Percentiles rank a stretch among this genome's conserved stretches.
These are phyloP conservation scores for Eulithis testata DNA, from an alignment of 2,888 invertebrate species.

Conservation along the genomic window DNA sequence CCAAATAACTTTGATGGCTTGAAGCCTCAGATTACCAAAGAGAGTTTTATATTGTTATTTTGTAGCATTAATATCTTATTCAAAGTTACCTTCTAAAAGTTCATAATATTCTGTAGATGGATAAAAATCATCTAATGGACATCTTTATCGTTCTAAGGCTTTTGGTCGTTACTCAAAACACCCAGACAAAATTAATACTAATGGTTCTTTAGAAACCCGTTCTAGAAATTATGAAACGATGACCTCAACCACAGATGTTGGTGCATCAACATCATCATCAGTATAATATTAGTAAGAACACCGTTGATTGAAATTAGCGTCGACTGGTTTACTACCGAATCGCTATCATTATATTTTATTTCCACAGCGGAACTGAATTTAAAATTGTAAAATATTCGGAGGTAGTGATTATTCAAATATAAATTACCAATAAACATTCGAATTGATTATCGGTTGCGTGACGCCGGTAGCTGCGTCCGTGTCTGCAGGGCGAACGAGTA, in stretches of 20 bases:
- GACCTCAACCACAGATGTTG: slow-evolving; percentile 14
- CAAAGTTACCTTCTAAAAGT: too few species aligned
- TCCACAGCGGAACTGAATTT: slow-evolving; percentile 39
- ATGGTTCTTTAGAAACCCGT: slow-evolving; percentile 34
- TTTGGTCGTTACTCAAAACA: slow-evolving; percentile 4
- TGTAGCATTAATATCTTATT: too few species aligned
- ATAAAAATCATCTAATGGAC: neutral
- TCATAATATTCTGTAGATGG: neutral
- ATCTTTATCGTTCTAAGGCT: neutral
- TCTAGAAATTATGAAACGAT: slow-evolving; percentile 32
- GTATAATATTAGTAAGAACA: neutral
- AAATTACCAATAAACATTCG: slow-evolving; percentile 48
- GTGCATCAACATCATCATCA: slow-evolving; percentile 1
- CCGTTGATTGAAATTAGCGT: slow-evolving; percentile 9
- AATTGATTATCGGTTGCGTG: slow-evolving; percentile 62
- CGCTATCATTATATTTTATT: slow-evolving; percentile 18
- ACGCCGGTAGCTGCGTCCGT: slow-evolving; percentile 70
- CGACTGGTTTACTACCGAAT: slow-evolving; percentile 1
- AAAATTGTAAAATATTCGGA: slow-evolving; percentile 32
- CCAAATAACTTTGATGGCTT: too few species aligned
- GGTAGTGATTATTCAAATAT: slow-evolving; percentile 41
- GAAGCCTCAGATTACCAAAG: neutral
- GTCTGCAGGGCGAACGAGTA: slow-evolving; percentile 55
- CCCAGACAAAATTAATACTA: slow-evolving; percentile 36
- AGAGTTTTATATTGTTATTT: neutral